Conservation (phyloP, 2,797 vertebrate species). For the Pseudotriccus pelzelni region DNA sequence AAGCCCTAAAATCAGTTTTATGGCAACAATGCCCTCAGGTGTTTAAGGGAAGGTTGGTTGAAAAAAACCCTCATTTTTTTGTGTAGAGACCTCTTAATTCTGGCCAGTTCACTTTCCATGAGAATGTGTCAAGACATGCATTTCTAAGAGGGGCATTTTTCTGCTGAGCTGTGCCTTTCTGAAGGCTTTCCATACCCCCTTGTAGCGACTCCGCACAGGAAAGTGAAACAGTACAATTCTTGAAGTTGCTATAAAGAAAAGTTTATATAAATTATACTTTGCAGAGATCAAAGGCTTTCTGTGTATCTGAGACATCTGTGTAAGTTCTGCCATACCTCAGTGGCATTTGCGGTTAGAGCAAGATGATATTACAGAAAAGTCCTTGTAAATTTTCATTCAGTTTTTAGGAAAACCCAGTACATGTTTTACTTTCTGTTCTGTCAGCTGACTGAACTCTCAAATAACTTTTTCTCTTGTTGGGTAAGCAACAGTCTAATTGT, state of each 20-base stretch:
- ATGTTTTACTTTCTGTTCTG: not conserved
- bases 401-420: not conserved
- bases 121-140: not conserved
- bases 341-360: not conserved
- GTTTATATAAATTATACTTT: not conserved
- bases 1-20: not conserved
- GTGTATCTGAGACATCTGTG: fast-evolving
- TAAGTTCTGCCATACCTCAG: not conserved
- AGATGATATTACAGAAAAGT: not conserved
- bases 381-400: not conserved
- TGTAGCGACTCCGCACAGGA: not conserved
- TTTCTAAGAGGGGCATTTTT: not conserved
- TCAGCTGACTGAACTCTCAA: not conserved
- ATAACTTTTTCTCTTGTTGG: not conserved
- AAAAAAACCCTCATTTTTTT: not conserved
- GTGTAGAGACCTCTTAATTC: not conserved
- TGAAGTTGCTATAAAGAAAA: not conserved
- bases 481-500: not conserved
- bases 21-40: not conserved
- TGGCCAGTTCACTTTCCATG: not conserved
- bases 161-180: not conserved
- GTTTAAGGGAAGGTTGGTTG: not conserved
- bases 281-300: not conserved
- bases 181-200: not conserved
- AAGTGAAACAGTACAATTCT: not conserved